phyloP scores from a whole-genome alignment of 2,888 invertebrate genomes.

The Temnothorax rugatulus region DNA sequence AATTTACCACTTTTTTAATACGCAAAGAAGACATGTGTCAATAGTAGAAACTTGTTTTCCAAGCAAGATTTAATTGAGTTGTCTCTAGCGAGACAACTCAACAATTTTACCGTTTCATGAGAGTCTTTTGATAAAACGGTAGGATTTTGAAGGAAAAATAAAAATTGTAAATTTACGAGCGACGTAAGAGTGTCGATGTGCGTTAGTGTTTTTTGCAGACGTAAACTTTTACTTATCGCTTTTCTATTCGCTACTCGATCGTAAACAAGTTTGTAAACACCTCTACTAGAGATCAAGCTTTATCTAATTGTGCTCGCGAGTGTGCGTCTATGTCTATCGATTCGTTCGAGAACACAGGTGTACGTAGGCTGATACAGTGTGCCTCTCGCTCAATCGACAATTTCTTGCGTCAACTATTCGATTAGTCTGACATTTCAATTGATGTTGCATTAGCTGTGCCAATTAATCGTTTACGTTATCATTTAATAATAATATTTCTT shows the following conservation, averaged over 20 bases:
- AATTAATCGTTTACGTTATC: not conserved
- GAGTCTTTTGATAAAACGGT: not conserved
- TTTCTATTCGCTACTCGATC: constrained; percentile 41
- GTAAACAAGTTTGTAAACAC: constrained; percentile 47
- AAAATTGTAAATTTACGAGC: constrained; percentile 24
- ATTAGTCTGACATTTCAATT: constrained; percentile 15
- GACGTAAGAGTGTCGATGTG: not conserved
- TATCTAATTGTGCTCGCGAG: constrained; percentile 50
- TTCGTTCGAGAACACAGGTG: constrained; percentile 46
- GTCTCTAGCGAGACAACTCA: not conserved
- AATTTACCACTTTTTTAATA: not conserved
- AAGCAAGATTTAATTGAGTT: not conserved
- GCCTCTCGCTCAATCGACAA: constrained; percentile 28
- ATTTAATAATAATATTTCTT: not conserved
- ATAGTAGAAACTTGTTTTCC: not conserved
- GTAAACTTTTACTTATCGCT: constrained; percentile 15
- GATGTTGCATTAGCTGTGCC: not conserved
- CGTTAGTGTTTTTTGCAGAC: not conserved
- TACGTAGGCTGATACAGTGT: constrained; percentile 23
- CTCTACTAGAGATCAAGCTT: constrained; percentile 35
- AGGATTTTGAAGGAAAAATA: not conserved
- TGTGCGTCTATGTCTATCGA: constrained; percentile 33
- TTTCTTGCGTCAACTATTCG: constrained; percentile 41
- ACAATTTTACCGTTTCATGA: not conserved
- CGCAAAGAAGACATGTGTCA: not conserved